phyloP scores from a whole-genome alignment of 2,888 invertebrate species.

The Andrena minutula region DNA sequence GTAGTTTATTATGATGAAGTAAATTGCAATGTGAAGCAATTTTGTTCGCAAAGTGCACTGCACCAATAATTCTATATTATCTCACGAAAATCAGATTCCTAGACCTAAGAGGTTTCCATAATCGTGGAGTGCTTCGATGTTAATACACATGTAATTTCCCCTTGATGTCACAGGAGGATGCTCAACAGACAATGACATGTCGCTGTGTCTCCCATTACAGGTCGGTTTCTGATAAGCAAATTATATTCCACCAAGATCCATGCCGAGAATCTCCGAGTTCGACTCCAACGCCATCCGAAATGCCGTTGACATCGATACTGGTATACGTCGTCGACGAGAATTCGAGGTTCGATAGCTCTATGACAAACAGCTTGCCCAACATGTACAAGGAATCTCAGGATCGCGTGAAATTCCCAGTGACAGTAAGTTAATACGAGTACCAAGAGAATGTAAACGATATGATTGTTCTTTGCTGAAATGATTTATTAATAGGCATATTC shows the following conservation, averaged over 20 bases:
- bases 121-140: neutral
- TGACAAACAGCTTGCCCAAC: slow-evolving; percentile 80
- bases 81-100: neutral
- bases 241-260: slow-evolving; percentile 78
- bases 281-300: slow-evolving; percentile 67
- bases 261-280: slow-evolving; percentile 68
- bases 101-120: neutral
- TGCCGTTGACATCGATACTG: slow-evolving; percentile 74
- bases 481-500: neutral
- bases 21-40: neutral
- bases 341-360: slow-evolving; percentile 76
- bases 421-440: slow-evolving; percentile 74
- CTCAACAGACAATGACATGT: neutral
- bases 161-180: neutral
- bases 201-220: slow-evolving; percentile 68
- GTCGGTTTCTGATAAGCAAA: slow-evolving; percentile 73
- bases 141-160: slow-evolving; percentile 15
- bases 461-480: neutral
- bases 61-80: neutral
- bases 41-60: neutral
- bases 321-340: slow-evolving; percentile 80
- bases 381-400: slow-evolving; percentile 69
- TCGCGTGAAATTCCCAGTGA: slow-evolving; percentile 74
- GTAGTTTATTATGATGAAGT: neutral
- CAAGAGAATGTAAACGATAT: neutral